Percentiles rank a stretch among this genome's conserved stretches.
Conservation (phyloP, 2,113 vertebrate genomes). For the Barbus barbus region DNA sequence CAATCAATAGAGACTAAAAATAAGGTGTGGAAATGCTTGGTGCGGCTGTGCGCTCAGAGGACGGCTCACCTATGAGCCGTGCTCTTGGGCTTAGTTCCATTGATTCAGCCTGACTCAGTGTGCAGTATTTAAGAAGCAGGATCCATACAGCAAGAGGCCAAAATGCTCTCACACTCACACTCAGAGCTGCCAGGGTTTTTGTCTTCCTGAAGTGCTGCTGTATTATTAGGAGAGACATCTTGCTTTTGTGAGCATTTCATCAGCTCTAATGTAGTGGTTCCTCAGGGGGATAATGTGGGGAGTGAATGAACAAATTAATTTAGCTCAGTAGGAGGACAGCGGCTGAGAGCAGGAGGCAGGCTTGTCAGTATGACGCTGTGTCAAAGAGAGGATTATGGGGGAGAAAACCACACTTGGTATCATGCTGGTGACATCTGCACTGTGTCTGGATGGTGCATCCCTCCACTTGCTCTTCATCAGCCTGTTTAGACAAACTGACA, state of each 20-base stretch:
- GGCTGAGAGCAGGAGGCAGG: constrained; percentile 26
- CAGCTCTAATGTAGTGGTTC: constrained; percentile 33
- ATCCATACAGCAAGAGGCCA: constrained; percentile 28
- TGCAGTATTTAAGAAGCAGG: constrained; percentile 43
- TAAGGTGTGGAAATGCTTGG: constrained; percentile 51
- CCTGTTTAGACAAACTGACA: constrained; percentile 26
- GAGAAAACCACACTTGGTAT: constrained; percentile 2
- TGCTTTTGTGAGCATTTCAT: constrained; percentile 41
- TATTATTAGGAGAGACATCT: constrained; percentile 29
- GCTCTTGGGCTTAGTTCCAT: constrained; percentile 30
- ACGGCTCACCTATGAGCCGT: constrained; percentile 13
- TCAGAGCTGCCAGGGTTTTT: not conserved
- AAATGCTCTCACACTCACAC: constrained; percentile 18
- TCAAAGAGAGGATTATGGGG: constrained; percentile 38
- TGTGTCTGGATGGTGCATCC: constrained; percentile 8
- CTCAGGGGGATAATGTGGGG: constrained; percentile 37
- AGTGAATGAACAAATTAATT: constrained; percentile 45
- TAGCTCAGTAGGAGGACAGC: constrained; percentile 40
- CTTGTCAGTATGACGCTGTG: constrained; percentile 33
- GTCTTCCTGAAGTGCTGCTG: not conserved
- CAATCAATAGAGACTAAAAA: constrained; percentile 76
- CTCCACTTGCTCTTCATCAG: constrained; percentile 18
- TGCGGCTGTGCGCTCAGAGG: constrained; percentile 24
- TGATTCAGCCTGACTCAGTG: constrained; percentile 37
- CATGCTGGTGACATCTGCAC: constrained; percentile 38